Conservation (phyloP, 2,113 vertebrate genomes). For the Orthonyx spaldingii region DNA sequence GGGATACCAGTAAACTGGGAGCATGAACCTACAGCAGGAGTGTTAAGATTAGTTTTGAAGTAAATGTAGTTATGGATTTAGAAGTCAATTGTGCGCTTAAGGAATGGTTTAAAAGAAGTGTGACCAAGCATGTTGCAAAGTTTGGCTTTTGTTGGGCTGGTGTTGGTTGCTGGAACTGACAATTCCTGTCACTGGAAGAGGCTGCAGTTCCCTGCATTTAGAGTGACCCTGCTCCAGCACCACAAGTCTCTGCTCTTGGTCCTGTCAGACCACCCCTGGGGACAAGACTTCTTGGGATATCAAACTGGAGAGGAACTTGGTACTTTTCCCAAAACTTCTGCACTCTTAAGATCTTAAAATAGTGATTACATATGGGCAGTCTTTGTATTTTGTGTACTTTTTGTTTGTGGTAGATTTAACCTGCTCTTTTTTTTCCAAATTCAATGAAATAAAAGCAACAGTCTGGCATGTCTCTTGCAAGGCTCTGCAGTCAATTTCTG, state of each 20-base stretch:
- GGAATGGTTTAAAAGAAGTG: background rate
- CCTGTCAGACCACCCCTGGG: fast-evolving
- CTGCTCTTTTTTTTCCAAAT: background rate
- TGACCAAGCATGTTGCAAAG: fast-evolving
- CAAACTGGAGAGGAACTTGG: background rate
- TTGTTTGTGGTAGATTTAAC: background rate
- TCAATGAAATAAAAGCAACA: fast-evolving
- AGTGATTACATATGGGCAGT: background rate
- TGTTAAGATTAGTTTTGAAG: background rate
- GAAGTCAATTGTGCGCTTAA: background rate
- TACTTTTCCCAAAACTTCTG: background rate
- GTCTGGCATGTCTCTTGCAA: background rate
- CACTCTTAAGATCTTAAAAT: background rate
- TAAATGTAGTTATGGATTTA: background rate
- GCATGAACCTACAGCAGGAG: background rate
- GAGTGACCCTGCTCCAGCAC: background rate
- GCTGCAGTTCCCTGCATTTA: background rate
- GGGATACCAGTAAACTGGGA: background rate
- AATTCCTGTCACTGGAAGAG: background rate
- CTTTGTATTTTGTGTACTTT: background rate
- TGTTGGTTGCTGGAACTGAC: background rate
- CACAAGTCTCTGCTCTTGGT: fast-evolving
- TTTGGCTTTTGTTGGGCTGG: background rate
- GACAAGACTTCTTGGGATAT: background rate
- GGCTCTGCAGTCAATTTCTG: background rate